Percentiles rank a stretch among this genome's conserved stretches.
Evolutionary conservation across 1,140 invertebrate species (phyloP).

Genomic region (Brachionus rubens): DNA sequence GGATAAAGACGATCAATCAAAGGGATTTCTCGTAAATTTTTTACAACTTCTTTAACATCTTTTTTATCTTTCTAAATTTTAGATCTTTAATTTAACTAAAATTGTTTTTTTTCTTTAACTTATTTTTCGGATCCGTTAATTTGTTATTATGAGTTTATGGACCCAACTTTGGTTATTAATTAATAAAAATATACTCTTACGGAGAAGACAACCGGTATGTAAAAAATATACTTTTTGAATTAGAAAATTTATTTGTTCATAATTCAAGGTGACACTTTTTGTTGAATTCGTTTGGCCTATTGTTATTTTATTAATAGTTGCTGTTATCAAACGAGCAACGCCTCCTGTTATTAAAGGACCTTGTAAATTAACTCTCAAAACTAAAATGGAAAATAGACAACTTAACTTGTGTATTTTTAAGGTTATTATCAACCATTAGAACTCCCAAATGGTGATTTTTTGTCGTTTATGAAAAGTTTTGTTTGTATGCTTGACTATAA

Average conservation of each 20-base stretch:
- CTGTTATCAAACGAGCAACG: slow-evolving; percentile 17
- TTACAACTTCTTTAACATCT: too few species aligned
- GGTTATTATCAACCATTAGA: slow-evolving; percentile 33
- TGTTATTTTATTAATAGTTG: slow-evolving; percentile 30
- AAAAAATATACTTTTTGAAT: neutral
- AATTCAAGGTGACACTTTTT: slow-evolving; percentile 12
- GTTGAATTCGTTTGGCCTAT: slow-evolving; percentile 40
- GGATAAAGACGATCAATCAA: too few species aligned
- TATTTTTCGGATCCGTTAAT: neutral
- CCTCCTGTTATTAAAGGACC: slow-evolving; percentile 23
- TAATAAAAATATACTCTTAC: slow-evolving; percentile 50
- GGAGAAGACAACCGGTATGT: slow-evolving; percentile 51
- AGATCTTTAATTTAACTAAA: neutral
- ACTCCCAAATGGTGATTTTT: slow-evolving; percentile 40
- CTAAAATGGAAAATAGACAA: neutral
- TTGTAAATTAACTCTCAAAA: slow-evolving; percentile 6
- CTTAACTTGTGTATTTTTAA: neutral
- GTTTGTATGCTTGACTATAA: slow-evolving; percentile 45
- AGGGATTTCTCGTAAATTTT: too few species aligned
- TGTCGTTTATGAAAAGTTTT: slow-evolving; percentile 47
- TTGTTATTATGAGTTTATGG: slow-evolving; percentile 42
- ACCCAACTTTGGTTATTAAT: slow-evolving; percentile 50
- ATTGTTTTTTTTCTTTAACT: too few species aligned
- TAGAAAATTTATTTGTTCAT: neutral
- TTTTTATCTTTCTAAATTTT: too few species aligned